Base-by-base conservation (phyloP, 1,140 invertebrate genomes). In the Zophobas atratus region DNA sequence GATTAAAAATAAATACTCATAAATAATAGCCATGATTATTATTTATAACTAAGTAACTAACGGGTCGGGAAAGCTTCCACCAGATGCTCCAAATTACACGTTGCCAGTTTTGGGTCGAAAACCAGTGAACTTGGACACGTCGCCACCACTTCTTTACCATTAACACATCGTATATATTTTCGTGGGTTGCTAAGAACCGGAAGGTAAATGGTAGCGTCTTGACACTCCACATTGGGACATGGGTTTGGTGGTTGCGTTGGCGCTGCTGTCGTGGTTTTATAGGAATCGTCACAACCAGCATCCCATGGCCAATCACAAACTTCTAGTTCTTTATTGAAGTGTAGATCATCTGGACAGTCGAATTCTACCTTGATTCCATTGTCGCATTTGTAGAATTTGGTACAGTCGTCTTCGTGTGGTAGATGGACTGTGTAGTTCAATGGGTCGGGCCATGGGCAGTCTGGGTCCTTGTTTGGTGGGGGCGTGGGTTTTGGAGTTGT, bases 371-470 rank as follows among this genome's bases (percentile, higher is more conserved):
- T 87, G 2, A 83, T 43, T 0, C 90, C 90, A 53, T 89, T 83
- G 33, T 82, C 81, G 75, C 91, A 92, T 77, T 88, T 87, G 84
- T 88, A 92, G 84, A 89, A 93, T 38, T 87, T 83, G 0, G 81
- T 79, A 77, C 90, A 92, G 67, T 89, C 84, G 0, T 79, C 84
- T 48, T 88, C 88, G 70, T 91, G 88, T 0, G 89, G 87, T 1
- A 90, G 77, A 1, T 87, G 83, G 0, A 86, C 49, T 2, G 70
- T 70, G 4, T 72, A 20, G 20, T 60, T 71, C 8, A 74, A 55
- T 33, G 67, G 46, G 60, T 77, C 67, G 75, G 72, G 56, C 56
- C 56, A 57, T 6, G 56, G 56, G 8, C 56, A 57, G 0, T 57
- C 56, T 34, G 56, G 56, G 34, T 36, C 56, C 20, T 20, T 20